phyloP scores from a whole-genome alignment of 2,888 invertebrate species.

The Polymixis lichenea region DNA sequence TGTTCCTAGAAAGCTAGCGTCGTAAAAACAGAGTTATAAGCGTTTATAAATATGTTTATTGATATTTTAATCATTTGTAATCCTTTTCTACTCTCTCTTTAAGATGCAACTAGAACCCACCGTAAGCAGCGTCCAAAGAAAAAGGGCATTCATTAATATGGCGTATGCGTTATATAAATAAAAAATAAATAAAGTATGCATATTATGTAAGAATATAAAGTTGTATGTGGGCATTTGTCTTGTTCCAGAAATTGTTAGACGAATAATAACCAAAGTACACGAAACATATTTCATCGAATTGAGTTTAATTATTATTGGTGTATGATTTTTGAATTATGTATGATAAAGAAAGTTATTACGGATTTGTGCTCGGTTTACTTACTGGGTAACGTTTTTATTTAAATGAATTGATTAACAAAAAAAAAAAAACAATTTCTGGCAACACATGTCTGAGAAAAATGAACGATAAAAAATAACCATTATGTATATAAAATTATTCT shows the following conservation, averaged over 20 bases:
- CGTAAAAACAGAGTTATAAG: slow-evolving; percentile 66
- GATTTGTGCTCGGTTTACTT: neutral
- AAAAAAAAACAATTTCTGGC: slow-evolving; percentile 39
- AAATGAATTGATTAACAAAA: neutral
- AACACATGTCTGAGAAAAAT: slow-evolving; percentile 22
- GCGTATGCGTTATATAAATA: slow-evolving; percentile 45
- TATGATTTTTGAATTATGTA: neutral
- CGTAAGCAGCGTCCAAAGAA: slow-evolving; percentile 89
- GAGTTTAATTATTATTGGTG: neutral
- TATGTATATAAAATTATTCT: too few relatives aligned
- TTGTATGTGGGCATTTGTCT: slow-evolving; percentile 31
- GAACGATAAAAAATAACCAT: slow-evolving; percentile 22
- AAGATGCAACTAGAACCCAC: slow-evolving; percentile 89
- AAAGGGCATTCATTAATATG: slow-evolving; percentile 75
- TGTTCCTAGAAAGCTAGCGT: slow-evolving; percentile 80
- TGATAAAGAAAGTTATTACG: neutral
- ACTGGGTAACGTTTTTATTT: neutral
- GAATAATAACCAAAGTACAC: neutral
- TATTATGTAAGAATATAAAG: slow-evolving; percentile 17
- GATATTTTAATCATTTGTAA: slow-evolving; percentile 89
- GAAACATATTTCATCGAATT: neutral
- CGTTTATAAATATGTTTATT: slow-evolving; percentile 67
- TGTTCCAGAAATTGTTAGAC: slow-evolving; percentile 44
- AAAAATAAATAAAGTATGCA: slow-evolving; percentile 47
- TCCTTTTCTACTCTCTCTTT: slow-evolving; percentile 91